phyloP scores from a whole-genome alignment of 37 sponge, comb jelly and placozoan genomes.

The Eunapius fragilis region DNA sequence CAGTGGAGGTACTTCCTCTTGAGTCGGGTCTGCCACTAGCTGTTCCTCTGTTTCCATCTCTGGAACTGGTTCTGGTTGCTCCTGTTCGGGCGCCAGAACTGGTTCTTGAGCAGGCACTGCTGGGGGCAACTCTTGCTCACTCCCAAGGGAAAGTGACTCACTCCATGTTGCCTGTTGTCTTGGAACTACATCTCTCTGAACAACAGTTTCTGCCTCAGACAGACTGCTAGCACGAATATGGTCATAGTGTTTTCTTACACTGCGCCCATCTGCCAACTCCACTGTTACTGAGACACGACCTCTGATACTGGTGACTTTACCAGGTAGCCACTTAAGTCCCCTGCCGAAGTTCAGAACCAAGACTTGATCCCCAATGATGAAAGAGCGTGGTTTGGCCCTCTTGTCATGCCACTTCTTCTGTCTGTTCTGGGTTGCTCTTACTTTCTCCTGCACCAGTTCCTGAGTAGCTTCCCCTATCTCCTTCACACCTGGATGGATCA shows the following conservation, averaged over 20 bases:
- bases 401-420: slow-evolving; percentile 24
- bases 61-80: neutral
- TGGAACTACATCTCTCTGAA: neutral
- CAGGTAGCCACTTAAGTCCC: slow-evolving; percentile 20
- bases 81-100: neutral
- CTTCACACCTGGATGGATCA: neutral
- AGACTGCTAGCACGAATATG: slow-evolving; percentile 5
- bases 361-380: slow-evolving; percentile 21
- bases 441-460: neutral
- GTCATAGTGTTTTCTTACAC: slow-evolving; percentile 7
- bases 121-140: neutral
- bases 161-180: neutral
- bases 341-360: slow-evolving; percentile 5
- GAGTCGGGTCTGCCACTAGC: neutral
- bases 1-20: neutral
- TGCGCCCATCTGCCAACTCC: slow-evolving; percentile 17
- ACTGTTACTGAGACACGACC: slow-evolving; percentile 5
- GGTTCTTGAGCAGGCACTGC: neutral
- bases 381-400: neutral
- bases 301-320: neutral
- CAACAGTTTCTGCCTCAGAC: neutral
- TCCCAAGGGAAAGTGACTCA: neutral
- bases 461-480: neutral
- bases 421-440: neutral
- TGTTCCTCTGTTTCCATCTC: too few relatives aligned